These are phyloP conservation scores for Saguinus midas DNA, from an alignment of 2,113 vertebrate species.

Conservation along the genomic window DNA sequence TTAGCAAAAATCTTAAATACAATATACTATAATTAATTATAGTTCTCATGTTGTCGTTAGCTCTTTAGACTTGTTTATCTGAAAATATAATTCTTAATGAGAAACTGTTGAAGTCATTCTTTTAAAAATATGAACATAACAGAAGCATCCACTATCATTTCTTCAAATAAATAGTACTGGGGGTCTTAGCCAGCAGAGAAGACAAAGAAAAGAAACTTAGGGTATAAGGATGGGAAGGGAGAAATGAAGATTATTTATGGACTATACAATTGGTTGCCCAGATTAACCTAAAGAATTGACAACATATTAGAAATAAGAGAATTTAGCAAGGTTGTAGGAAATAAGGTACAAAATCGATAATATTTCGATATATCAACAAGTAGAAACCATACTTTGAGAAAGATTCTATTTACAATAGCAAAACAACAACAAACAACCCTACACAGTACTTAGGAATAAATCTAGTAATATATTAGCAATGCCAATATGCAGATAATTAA, in stretches of 20 bases:
- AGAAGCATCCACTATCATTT: background rate
- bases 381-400: background rate
- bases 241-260: background rate
- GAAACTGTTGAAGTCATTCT: background rate
- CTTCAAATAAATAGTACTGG: background rate
- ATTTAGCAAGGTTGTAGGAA: background rate
- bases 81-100: background rate
- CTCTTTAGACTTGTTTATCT: background rate
- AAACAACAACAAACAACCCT: background rate
- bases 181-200: background rate
- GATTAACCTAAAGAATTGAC: background rate
- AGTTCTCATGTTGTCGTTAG: background rate
- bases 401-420: background rate
- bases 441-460: background rate
- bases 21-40: background rate
- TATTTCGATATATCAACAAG: background rate
- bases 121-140: background rate
- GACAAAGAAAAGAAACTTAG: background rate
- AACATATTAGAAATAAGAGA: background rate
- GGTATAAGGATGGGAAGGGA: background rate
- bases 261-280: background rate
- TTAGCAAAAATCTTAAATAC: background rate
- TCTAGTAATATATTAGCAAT: background rate
- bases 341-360: background rate
- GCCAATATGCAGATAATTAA: background rate